These are phyloP conservation scores for Chloroceryle inda DNA, from an alignment of 2,797 vertebrate species.

Conservation along the genomic window DNA sequence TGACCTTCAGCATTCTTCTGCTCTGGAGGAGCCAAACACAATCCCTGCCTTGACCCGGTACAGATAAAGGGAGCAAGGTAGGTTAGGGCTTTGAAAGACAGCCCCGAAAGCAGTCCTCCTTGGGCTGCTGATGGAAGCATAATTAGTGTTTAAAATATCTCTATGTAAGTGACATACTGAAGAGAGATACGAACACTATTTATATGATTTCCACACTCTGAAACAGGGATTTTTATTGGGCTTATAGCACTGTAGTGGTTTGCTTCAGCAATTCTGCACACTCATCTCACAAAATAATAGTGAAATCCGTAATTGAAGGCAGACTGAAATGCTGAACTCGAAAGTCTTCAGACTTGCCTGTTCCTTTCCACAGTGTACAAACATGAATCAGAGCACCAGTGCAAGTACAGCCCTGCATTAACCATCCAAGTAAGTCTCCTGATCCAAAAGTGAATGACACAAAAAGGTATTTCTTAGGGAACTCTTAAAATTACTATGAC, in stretches of 20 bases:
- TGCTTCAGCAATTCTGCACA: not conserved
- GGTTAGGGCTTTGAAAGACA: not conserved
- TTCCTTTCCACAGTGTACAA: not conserved
- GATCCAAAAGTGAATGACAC: not conserved
- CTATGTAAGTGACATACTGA: not conserved
- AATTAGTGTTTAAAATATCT: not conserved
- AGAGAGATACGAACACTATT: not conserved
- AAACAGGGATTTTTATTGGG: not conserved
- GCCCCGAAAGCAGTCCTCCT: not conserved
- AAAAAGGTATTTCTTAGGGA: not conserved
- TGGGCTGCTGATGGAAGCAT: not conserved
- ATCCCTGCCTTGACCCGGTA: not conserved
- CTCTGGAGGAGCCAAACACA: not conserved
- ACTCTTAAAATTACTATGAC: not conserved
- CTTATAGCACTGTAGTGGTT: not conserved
- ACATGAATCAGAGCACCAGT: not conserved
- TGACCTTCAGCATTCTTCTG: not conserved
- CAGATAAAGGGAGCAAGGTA: not conserved
- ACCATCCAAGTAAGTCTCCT: not conserved
- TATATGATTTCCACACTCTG: not conserved
- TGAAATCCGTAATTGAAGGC: constrained; percentile 18
- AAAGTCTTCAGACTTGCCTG: not conserved
- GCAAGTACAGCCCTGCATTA: not conserved
- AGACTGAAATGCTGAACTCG: not conserved
- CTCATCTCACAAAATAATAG: not conserved